Evolutionary conservation across 2,888 invertebrate species (phyloP), one percentile per base, ranked within the genome.

Genomic region (Drosophila affinis): DNA sequence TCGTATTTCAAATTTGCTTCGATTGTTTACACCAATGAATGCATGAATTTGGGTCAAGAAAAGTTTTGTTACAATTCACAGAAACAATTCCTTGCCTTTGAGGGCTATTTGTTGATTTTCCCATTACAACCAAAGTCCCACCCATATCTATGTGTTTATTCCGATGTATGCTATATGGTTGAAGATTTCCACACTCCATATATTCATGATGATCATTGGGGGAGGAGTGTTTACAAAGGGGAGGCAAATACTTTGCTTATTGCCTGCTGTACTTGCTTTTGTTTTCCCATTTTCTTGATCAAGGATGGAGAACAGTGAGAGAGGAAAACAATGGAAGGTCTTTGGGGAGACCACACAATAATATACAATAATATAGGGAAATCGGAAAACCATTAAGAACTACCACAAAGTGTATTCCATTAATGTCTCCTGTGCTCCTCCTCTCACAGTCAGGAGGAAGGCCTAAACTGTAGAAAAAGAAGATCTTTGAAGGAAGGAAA

Each of bases 1-100:
- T 39, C 62, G 27, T 21, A 14, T 17, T 39, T 39, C n/a, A 39
- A 21, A 21, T 9, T 46, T 4, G 18, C 32, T 10, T 32, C 6
- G 17, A 48, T 39, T 67, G 67, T 67, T 67, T 67, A 71, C 14
- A 54, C 14, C 24, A 39, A 5, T 21, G 39, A 39, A 5, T 21
- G 46, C 32, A 14, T 1, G 14, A 59, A 74, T 29, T 57, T 58
- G 46, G 73, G 64, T 53, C 65, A 56, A n/a, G 9, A 52, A 47
- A 47, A 52, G 55, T 34, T 12, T 51, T 72, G 68, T 72, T 74
- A 56, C 27, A 62, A 57, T 39, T 21, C 34, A 45, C 34, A 51
- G 14, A 27, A 46, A 27, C 32, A 46, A 7, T 7, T n/a, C 7
- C 6, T 7, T 21, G 9, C 45, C 18, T 39, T n/a, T 6, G 39